Evolutionary conservation across 2,113 vertebrate genomes (phyloP).

Genomic region (Oncorhynchus nerka): DNA sequence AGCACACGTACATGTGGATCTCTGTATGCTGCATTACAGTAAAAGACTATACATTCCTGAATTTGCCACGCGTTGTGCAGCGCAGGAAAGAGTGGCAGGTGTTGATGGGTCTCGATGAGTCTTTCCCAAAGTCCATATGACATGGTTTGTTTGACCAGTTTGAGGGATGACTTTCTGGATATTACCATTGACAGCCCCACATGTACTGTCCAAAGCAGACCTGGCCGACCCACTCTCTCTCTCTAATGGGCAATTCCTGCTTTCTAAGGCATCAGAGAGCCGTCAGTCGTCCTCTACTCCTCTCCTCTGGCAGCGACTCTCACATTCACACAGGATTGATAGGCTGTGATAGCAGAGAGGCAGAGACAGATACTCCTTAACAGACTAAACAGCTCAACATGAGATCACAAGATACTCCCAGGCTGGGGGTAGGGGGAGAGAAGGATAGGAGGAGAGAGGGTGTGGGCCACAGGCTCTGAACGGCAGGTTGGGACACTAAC

Average conservation of each 20-base stretch:
- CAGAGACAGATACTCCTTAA: not conserved
- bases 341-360: slow-evolving; percentile 20
- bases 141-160: not conserved
- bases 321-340: slow-evolving; percentile 21
- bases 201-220: no score
- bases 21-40: no score
- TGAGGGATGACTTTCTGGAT: no score
- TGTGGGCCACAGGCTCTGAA: not conserved
- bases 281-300: no score
- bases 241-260: no score
- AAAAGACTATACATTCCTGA: not conserved
- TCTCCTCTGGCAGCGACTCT: no score
- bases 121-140: not conserved
- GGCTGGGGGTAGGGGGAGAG: slow-evolving; percentile 1
- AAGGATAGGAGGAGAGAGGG: not conserved
- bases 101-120: slow-evolving; percentile 8
- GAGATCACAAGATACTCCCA: slow-evolving; percentile 10
- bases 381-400: slow-evolving; percentile 5
- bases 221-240: no score
- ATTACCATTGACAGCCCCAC: no score
- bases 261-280: no score
- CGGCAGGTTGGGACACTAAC: not conserved
- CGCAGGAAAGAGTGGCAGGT: not conserved
- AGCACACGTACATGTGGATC: no score
- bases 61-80: slow-evolving; percentile 22